These are phyloP conservation scores for Platichthys stellatus DNA, from an alignment of 2,113 vertebrate genomes.

Conservation along the genomic window DNA sequence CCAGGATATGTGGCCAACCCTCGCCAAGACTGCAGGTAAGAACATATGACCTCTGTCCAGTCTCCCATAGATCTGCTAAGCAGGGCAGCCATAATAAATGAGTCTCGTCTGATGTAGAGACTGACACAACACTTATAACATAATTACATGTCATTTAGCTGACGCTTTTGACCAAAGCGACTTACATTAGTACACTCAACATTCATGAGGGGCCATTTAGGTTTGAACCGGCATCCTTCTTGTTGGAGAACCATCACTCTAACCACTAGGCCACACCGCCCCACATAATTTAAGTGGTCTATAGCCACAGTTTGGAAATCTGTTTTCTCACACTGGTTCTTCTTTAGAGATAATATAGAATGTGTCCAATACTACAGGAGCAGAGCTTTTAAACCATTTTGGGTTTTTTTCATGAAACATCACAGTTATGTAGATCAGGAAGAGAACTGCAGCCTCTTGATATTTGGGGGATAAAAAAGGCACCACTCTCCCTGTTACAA, in stretches of 20 bases:
- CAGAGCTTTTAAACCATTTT: background rate
- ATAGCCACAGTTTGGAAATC: too few species aligned
- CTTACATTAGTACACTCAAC: too few species aligned
- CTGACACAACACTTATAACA: background rate
- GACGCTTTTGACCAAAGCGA: too few species aligned
- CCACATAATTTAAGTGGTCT: background rate
- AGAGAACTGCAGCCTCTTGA: background rate
- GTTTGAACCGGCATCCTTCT: too few species aligned
- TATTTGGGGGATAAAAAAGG: background rate
- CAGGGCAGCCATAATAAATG: background rate
- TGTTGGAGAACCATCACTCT: too few species aligned
- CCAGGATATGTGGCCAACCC: constrained; percentile 95
- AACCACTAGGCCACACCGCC: too few species aligned
- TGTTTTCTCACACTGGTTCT: too few species aligned
- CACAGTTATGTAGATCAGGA: background rate
- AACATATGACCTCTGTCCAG: background rate
- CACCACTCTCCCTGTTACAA: background rate
- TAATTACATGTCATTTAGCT: too few species aligned
- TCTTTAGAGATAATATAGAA: background rate
- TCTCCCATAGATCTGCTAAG: background rate
- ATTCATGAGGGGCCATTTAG: too few species aligned
- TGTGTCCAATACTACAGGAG: background rate
- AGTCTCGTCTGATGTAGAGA: background rate
- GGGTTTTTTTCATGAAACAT: background rate
- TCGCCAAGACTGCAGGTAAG: constrained; percentile 94